Conservation (phyloP, 1,140 invertebrate genomes). For the Conus betulinus region DNA sequence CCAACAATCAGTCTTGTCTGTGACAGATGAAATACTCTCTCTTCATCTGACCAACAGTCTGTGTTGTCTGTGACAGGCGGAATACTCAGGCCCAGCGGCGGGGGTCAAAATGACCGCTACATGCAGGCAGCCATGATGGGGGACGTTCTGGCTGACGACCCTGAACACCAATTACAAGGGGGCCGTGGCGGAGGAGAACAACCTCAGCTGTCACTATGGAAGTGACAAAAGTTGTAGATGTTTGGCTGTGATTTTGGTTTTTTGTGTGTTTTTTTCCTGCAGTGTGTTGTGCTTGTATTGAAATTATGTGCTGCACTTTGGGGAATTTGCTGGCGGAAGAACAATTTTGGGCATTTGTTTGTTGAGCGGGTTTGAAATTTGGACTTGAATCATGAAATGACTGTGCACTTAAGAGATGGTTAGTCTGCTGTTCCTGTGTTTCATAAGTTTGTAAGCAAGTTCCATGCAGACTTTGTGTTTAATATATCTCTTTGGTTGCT, state of each 20-base stretch:
- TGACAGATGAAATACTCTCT: no score
- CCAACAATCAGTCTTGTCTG: no score
- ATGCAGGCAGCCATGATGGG: constrained; percentile 67
- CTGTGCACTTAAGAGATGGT: no score
- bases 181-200: constrained; percentile 29
- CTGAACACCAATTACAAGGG: not conserved
- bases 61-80: constrained; percentile 48
- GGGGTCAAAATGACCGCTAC: constrained; percentile 62
- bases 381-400: no score
- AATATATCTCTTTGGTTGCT: no score
- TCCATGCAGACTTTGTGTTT: no score
- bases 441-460: no score
- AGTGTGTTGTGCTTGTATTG: not conserved
- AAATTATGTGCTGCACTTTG: not conserved
- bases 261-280: not conserved
- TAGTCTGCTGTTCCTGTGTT: no score
- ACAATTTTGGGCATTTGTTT: no score
- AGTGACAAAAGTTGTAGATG: constrained; percentile 44
- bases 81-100: constrained; percentile 51
- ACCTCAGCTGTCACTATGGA: constrained; percentile 66
- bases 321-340: no score
- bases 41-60: not conserved
- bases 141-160: constrained; percentile 67
- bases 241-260: not conserved
- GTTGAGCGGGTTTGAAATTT: no score